Conservation (phyloP, 2,113 vertebrate species). For the Lampris incognitus region DNA sequence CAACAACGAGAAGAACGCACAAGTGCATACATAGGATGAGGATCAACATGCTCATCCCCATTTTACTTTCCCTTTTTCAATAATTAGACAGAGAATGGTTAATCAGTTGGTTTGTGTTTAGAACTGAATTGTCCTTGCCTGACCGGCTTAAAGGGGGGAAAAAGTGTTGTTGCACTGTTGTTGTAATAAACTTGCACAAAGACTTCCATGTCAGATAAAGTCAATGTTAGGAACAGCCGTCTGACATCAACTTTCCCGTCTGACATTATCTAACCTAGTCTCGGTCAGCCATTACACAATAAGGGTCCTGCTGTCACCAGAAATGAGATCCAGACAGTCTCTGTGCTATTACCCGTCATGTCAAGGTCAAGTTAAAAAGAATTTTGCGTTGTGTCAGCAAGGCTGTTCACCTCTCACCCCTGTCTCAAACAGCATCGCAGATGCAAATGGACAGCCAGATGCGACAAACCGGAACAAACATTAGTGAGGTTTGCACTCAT, state of each 20-base stretch:
- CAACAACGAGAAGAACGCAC: neutral
- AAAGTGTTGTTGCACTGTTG: neutral
- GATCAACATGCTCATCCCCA: neutral
- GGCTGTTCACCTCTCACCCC: neutral
- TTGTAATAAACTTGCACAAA: neutral
- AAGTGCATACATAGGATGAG: neutral
- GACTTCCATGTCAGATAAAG: slow-evolving; percentile 11
- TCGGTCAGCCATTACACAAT: slow-evolving; percentile 26
- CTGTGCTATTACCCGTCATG: slow-evolving; percentile 21
- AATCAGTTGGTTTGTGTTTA: neutral
- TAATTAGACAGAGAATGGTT: neutral
- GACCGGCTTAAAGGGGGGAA: neutral
- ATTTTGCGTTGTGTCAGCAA: neutral
- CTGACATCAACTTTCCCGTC: neutral
- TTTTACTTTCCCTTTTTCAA: neutral
- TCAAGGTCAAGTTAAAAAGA: slow-evolving; percentile 11
- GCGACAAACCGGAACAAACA: neutral
- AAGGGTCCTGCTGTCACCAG: slow-evolving; percentile 28
- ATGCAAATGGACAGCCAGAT: neutral
- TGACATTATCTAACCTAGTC: slow-evolving; percentile 8
- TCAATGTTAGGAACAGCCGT: neutral
- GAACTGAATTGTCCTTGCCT: neutral
- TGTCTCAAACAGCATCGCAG: neutral
- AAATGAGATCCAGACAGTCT: slow-evolving; percentile 8
- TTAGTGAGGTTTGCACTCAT: neutral